phyloP scores from a whole-genome alignment of 2,113 vertebrate genomes.

The Aplodontia rufa region DNA sequence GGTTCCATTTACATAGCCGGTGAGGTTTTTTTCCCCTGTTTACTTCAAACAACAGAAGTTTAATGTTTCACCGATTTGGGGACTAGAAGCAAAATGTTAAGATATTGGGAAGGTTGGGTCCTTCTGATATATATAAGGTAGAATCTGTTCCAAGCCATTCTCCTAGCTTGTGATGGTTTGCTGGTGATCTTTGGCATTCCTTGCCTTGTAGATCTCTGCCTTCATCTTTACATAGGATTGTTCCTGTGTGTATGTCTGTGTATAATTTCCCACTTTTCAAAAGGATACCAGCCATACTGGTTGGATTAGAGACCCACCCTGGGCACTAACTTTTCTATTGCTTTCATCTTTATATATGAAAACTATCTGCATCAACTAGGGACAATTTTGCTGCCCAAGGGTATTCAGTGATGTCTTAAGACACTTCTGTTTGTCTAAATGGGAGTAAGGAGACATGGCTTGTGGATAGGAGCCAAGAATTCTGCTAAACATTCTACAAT shows the following conservation, averaged over 20 bases:
- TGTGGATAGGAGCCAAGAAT: not conserved
- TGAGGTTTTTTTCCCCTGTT: not conserved
- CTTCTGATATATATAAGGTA: not conserved
- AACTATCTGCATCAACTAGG: not conserved
- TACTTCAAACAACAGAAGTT: not conserved
- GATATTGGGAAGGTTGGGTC: not conserved
- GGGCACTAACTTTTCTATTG: not conserved
- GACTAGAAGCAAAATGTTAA: not conserved
- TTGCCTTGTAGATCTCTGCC: not conserved
- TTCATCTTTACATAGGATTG: not conserved
- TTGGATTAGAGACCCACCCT: not conserved
- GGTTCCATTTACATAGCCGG: slow-evolving; percentile 43
- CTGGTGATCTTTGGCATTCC: not conserved
- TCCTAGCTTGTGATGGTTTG: not conserved
- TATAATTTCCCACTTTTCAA: not conserved
- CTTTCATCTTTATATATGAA: not conserved
- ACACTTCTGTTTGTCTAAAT: slow-evolving; percentile 19
- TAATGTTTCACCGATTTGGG: not conserved
- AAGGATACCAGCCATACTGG: not conserved
- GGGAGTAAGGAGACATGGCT: too few relatives aligned
- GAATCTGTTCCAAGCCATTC: not conserved
- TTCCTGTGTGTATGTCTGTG: not conserved
- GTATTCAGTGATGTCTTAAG: not conserved
- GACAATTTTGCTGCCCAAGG: not conserved
- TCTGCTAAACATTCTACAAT: not conserved